Conservation (phyloP, 2,113 vertebrate genomes). For the Nipponia nippon region DNA sequence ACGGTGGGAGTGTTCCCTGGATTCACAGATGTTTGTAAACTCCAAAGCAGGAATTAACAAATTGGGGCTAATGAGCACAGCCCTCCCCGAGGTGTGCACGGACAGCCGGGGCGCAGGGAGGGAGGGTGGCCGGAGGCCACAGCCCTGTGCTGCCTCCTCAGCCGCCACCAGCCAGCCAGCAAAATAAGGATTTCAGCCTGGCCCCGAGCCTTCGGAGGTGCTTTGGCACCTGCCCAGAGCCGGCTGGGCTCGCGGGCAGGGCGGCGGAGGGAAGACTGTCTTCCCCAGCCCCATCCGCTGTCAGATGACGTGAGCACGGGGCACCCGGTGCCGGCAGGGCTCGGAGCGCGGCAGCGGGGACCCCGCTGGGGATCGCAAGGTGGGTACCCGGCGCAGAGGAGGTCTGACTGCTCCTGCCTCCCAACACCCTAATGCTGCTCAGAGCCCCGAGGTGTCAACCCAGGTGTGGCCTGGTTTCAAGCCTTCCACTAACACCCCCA, state of each 20-base stretch:
- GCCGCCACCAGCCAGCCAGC: neutral
- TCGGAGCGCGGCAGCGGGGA: fast-evolving
- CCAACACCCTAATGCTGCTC: neutral
- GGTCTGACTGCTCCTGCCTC: neutral
- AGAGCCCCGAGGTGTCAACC: neutral
- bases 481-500: neutral
- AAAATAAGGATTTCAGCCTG: neutral
- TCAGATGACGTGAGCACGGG: fast-evolving
- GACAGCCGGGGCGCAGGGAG: neutral
- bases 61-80: conserved; percentile 3
- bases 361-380: neutral
- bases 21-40: conserved; percentile 53
- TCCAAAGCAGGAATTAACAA: conserved; percentile 47
- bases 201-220: neutral
- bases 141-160: neutral
- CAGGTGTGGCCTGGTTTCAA: fast-evolving
- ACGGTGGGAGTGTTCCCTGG: conserved; percentile 26
- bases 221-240: neutral
- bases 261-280: fast-evolving
- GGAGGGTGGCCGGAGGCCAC: neutral
- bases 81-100: neutral
- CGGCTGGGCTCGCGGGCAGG: neutral
- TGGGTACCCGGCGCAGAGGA: fast-evolving
- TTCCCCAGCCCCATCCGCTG: neutral
- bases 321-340: neutral